Evolutionary conservation across 1,140 invertebrate genomes (phyloP).

Genomic region (Ylistrum balloti): DNA sequence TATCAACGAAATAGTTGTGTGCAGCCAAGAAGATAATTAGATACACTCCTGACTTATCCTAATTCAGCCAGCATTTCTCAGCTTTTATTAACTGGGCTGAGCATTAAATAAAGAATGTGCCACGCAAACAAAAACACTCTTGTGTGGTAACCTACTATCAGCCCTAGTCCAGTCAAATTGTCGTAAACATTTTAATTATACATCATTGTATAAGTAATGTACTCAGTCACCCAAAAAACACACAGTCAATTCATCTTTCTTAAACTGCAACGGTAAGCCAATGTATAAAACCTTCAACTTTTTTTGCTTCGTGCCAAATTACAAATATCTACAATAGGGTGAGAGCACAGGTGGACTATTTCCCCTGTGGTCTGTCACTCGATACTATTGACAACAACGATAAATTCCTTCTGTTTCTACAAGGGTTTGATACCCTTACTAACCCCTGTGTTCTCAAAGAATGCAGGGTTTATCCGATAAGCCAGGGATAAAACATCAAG

Average conservation of each 20-base stretch:
- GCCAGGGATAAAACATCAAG: conserved; percentile 20
- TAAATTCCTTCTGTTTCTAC: neutral
- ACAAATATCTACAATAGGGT: neutral
- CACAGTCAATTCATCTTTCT: no score
- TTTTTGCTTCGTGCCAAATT: neutral
- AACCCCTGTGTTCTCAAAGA: conserved; percentile 3
- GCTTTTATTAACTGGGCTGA: neutral
- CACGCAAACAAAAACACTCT: neutral
- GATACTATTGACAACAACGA: conserved; percentile 7
- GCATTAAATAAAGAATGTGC: neutral
- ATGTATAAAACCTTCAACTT: neutral
- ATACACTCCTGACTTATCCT: neutral
- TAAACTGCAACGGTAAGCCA: neutral
- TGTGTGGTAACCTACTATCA: neutral
- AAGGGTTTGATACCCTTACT: conserved; percentile 4
- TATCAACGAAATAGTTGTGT: neutral
- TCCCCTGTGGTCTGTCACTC: conserved; percentile 11
- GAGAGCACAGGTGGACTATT: conserved; percentile 29
- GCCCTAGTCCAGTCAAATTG: neutral
- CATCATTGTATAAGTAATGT: conserved; percentile 36
- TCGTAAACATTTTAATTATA: conserved; percentile 22
- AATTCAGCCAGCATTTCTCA: neutral
- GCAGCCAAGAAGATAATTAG: neutral
- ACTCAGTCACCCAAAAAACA: conserved; percentile 12
- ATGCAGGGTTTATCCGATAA: conserved; percentile 7